Percentiles rank a stretch among this genome's conserved stretches.
These are phyloP conservation scores for Sylvilagus bachmani DNA, from an alignment of 2,113 vertebrate species.

Conservation along the genomic window DNA sequence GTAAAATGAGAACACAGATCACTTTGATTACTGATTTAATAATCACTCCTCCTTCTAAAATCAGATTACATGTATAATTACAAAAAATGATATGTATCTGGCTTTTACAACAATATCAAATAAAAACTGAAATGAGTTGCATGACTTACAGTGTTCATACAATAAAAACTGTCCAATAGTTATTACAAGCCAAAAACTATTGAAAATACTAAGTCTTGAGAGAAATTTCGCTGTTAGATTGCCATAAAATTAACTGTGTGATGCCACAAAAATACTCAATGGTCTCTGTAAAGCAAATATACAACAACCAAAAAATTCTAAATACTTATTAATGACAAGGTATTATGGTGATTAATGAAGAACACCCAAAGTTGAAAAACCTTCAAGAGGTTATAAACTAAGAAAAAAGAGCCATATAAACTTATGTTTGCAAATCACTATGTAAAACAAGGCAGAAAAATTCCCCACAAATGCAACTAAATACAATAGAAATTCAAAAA, in stretches of 20 bases:
- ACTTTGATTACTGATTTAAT: slow-evolving; percentile 37
- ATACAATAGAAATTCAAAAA: slow-evolving; percentile 1
- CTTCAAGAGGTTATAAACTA: slow-evolving; percentile 3
- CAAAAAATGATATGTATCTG: neutral
- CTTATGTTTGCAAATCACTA: neutral
- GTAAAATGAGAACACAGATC: slow-evolving; percentile 41
- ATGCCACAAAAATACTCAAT: slow-evolving; percentile 50
- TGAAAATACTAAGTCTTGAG: slow-evolving; percentile 17
- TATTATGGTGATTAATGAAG: neutral
- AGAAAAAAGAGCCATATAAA: neutral
- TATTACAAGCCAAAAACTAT: neutral
- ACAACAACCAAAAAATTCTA: neutral
- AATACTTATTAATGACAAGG: neutral
- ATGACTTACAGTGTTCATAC: neutral
- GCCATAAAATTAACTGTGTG: neutral
- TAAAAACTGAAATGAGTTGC: neutral
- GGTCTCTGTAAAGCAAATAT: neutral
- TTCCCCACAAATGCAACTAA: neutral
- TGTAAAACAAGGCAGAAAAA: slow-evolving; percentile 27
- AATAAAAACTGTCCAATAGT: slow-evolving; percentile 25
- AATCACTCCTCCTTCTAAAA: neutral
- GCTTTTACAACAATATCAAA: neutral
- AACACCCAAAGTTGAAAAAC: slow-evolving; percentile 20
- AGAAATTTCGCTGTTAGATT: neutral
- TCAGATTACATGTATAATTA: neutral